Percentiles rank a stretch among this genome's conserved stretches.
Conservation (phyloP, 2,797 vertebrate genomes). For the Pipistrellus pipistrellus region DNA sequence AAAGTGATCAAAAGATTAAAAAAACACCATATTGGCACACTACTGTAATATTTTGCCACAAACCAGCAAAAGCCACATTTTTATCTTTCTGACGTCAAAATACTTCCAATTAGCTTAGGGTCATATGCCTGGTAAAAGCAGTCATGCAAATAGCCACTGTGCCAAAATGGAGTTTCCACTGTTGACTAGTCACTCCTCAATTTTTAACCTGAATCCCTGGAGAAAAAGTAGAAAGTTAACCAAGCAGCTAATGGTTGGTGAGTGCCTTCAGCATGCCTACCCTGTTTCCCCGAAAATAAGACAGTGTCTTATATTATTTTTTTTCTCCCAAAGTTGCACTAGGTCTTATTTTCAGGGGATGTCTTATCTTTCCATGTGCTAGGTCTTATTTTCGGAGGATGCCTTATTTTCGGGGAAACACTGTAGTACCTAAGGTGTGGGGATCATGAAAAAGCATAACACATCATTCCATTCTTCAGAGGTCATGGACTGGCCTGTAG, state of each 20-base stretch:
- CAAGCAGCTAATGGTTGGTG: not conserved
- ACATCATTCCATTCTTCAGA: not conserved
- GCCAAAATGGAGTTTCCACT: constrained; percentile 8
- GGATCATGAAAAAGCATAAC: not conserved
- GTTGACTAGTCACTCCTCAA: constrained; percentile 39
- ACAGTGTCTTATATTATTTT: too few relatives aligned
- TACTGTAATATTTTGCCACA: not conserved
- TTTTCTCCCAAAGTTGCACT: too few relatives aligned
- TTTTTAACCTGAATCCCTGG: constrained; percentile 21
- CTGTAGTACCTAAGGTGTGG: not conserved
- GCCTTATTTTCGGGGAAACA: too few relatives aligned
- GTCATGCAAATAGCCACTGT: not conserved
- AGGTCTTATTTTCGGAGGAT: too few relatives aligned
- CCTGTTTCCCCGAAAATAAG: too few relatives aligned
- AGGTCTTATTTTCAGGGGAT: too few relatives aligned
- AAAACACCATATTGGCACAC: not conserved
- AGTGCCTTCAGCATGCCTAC: not conserved
- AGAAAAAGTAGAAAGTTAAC: constrained; percentile 39
- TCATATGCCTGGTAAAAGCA: constrained; percentile 3
- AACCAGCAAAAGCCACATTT: constrained; percentile 3
- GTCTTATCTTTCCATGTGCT: too few relatives aligned
- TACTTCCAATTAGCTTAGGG: constrained; percentile 10
- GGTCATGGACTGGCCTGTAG: not conserved
- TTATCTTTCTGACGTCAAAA: constrained; percentile 9
- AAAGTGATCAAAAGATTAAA: not conserved